Conservation (phyloP, 2,113 vertebrate genomes). For the Cettia cetti region DNA sequence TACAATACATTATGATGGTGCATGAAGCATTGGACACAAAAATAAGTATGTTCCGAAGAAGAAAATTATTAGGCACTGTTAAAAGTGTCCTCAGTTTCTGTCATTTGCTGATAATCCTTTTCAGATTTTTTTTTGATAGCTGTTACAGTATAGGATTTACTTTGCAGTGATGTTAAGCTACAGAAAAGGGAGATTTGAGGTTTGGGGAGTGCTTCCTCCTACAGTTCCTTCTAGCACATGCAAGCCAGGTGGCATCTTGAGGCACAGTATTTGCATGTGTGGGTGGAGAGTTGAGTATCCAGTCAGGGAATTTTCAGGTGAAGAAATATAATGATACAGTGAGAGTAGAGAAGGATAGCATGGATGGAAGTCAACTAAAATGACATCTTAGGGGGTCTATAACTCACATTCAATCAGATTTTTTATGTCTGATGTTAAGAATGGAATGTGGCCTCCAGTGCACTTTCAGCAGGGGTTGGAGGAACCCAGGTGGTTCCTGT, state of each 20-base stretch:
- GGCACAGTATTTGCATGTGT: background rate
- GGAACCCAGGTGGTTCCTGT: background rate
- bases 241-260: background rate
- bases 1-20: background rate
- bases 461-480: background rate
- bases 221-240: background rate
- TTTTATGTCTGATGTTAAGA: background rate
- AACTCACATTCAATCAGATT: background rate
- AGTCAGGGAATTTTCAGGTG: slow-evolving; percentile 26
- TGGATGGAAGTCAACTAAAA: background rate
- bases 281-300: background rate
- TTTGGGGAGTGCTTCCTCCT: background rate
- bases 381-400: background rate
- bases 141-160: background rate
- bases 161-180: background rate
- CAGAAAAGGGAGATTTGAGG: background rate
- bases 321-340: slow-evolving; percentile 30
- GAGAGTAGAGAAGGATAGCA: background rate
- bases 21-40: background rate
- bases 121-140: background rate
- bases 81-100: background rate
- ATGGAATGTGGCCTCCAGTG: background rate
- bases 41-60: background rate
- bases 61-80: background rate
- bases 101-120: background rate